Base-by-base conservation (phyloP, 1,140 invertebrate species). In the Lerema accius region DNA sequence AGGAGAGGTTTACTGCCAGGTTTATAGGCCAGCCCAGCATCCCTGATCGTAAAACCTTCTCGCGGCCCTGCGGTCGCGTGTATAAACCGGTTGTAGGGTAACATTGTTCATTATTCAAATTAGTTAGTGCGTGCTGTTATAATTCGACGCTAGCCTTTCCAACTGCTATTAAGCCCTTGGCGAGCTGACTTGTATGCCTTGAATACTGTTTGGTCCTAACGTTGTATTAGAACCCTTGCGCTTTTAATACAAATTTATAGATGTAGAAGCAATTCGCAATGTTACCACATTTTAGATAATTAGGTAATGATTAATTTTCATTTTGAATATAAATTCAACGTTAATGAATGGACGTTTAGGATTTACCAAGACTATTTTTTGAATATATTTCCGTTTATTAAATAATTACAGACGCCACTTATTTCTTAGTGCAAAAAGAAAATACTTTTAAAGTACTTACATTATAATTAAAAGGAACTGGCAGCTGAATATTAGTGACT, bases 61-160 rank as follows among this genome's bases (percentile, higher is more conserved):
- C 64, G 67, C 65, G 65, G 58, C 45, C 59, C 53, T 73, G 74
- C 58, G 53, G 68, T 65, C 65, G 72, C 78, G 78, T 82, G 77
- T 78, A 74, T 48, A 67, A 73, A 83, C 80, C 77, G 73, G 80
- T 83, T 73, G 45, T 62, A 67, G 55, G 69, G 71, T 76, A 78
- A 83, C 79, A 82, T 80, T 78, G 76, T 85, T 85, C 82, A 82
- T 85, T 83, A 85, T 85, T 85, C 74, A 83, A 82, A 83, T 85
- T 83, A 82, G 55, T 81, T n/a, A n/a, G n/a, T n/a, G 69, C 78
- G 71, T 76, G 77, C 71, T 80, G 78, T 75, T 80, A 78, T 83
- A 78, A 82, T 82, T 85, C 74, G 70, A 78, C 72, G 58, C 73
- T 67, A 65, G 73, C 70, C 72, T 71, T 73, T 79, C 68, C 48